A percentile compares a stretch with the other conserved stretches of the same genome.
phyloP scores from a whole-genome alignment of 2,888 invertebrate species.

The Thymelicus sylvestris region DNA sequence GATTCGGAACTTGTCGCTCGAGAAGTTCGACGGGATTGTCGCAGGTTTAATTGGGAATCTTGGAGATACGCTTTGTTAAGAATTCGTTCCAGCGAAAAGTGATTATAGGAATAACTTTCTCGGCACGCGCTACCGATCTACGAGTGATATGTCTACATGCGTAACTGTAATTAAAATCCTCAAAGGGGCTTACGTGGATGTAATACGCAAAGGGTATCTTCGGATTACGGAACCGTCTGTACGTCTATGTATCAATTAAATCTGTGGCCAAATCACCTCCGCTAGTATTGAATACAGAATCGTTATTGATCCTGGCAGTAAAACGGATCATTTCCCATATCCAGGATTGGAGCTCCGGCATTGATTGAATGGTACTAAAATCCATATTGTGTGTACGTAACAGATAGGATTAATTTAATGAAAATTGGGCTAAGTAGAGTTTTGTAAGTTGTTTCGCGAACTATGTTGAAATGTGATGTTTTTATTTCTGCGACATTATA shows the following conservation, averaged over 20 bases:
- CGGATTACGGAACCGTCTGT: slow-evolving; percentile 43
- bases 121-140: slow-evolving; percentile 42
- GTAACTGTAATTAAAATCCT: slow-evolving; percentile 47
- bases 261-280: slow-evolving; percentile 33
- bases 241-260: slow-evolving; percentile 43
- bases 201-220: slow-evolving; percentile 50
- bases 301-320: slow-evolving; percentile 41
- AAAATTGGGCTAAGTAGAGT: background rate
- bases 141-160: slow-evolving; percentile 34
- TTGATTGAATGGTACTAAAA: slow-evolving; percentile 37
- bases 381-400: background rate
- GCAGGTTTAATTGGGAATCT: slow-evolving; percentile 82
- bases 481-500: no score
- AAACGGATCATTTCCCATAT: slow-evolving; percentile 46
- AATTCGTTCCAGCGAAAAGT: slow-evolving; percentile 58
- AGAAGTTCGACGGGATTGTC: slow-evolving; percentile 75
- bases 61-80: slow-evolving; percentile 76
- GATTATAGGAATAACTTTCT: slow-evolving; percentile 37
- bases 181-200: slow-evolving; percentile 56
- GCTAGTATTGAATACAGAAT: slow-evolving; percentile 45
- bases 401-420: background rate
- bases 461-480: no score
- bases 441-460: background rate
- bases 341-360: slow-evolving; percentile 42
- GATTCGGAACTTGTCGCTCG: slow-evolving; percentile 73